These are phyloP conservation scores for Brachypodius melanocephalos DNA, from an alignment of 2,113 vertebrate species.

Conservation along the genomic window DNA sequence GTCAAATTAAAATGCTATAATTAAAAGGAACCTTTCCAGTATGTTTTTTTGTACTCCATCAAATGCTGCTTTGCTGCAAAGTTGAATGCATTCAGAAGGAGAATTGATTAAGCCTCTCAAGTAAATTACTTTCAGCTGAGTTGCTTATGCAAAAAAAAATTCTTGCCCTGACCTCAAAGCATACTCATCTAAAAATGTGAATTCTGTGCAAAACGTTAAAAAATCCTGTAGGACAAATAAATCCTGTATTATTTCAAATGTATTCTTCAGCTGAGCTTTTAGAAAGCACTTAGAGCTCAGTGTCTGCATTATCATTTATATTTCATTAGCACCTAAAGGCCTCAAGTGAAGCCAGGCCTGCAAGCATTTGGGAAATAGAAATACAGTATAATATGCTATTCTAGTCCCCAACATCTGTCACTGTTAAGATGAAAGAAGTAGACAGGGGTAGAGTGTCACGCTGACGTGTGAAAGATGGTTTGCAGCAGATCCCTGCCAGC, in stretches of 20 bases:
- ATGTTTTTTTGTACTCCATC: not conserved
- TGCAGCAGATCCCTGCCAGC: not conserved
- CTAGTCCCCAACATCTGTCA: not conserved
- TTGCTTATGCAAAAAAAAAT: not conserved
- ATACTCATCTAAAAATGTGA: not conserved
- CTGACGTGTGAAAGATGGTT: not conserved
- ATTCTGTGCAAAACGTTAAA: not conserved
- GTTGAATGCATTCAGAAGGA: not conserved
- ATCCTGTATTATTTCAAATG: not conserved
- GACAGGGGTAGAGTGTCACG: not conserved
- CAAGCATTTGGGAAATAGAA: not conserved
- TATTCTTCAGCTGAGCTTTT: not conserved
- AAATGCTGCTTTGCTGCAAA: not conserved
- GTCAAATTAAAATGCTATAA: not conserved
- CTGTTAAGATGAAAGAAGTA: not conserved
- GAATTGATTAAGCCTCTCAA: conserved; percentile 35
- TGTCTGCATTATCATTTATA: not conserved
- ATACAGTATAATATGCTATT: not conserved
- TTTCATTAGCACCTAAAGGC: not conserved
- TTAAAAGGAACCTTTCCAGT: not conserved
- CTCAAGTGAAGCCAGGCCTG: not conserved
- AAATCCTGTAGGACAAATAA: not conserved
- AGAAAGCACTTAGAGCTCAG: not conserved
- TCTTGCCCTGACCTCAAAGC: not conserved
- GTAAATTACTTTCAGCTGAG: conserved; percentile 27